phyloP scores from a whole-genome alignment of 1,140 invertebrate species.

The Manduca sexta region DNA sequence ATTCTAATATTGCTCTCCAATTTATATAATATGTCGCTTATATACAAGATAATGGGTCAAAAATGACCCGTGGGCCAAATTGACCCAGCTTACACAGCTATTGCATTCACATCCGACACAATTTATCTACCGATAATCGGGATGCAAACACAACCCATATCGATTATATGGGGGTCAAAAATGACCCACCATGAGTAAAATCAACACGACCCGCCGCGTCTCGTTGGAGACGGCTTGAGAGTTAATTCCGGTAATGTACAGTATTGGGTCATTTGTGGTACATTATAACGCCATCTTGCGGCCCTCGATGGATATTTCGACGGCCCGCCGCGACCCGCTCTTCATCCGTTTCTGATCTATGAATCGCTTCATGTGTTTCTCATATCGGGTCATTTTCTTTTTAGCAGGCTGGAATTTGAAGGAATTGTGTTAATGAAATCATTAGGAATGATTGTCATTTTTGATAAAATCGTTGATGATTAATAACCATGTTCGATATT shows the following conservation, averaged over 20 bases:
- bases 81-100: neutral
- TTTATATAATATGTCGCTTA: neutral
- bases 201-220: too few species aligned
- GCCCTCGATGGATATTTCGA: slow-evolving; percentile 96
- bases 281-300: slow-evolving; percentile 93
- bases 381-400: slow-evolving; percentile 89
- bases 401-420: slow-evolving; percentile 75
- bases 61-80: neutral
- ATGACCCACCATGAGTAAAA: too few species aligned
- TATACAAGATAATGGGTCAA: neutral
- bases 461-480: too few species aligned
- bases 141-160: neutral
- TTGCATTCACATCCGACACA: neutral
- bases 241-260: neutral
- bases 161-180: too few species aligned
- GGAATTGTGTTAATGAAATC: too few species aligned
- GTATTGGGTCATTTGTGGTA: neutral
- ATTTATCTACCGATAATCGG: neutral
- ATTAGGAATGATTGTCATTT: too few species aligned
- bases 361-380: slow-evolving; percentile 93
- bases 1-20: neutral
- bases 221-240: neutral
- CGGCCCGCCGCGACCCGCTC: slow-evolving; percentile 83
- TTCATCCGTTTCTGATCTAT: slow-evolving; percentile 88
- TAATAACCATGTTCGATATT: too few species aligned